A percentile compares a stretch with the other conserved stretches of the same genome.
Conservation (phyloP, 2,113 vertebrate species). For the Spea bombifrons region DNA sequence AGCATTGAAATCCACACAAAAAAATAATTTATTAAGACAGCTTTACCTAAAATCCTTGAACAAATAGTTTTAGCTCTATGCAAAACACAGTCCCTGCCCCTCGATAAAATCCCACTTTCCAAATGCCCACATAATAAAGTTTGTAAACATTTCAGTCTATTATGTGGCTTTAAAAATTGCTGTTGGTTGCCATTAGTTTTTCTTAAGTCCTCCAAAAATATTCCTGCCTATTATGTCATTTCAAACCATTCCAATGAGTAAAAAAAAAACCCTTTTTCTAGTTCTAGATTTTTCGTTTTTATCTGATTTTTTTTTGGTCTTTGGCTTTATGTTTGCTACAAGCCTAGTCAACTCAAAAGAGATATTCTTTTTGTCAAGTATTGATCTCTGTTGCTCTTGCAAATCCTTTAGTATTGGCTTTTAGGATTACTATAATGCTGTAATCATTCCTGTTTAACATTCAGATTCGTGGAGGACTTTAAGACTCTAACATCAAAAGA, state of each 20-base stretch:
- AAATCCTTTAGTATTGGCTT: slow-evolving; percentile 82
- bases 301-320: slow-evolving; percentile 64
- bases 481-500: slow-evolving; percentile 77
- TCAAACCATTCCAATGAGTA: slow-evolving; percentile 52
- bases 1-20: slow-evolving; percentile 55
- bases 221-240: slow-evolving; percentile 56
- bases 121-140: slow-evolving; percentile 56
- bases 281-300: slow-evolving; percentile 38
- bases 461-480: slow-evolving; percentile 76
- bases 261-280: slow-evolving; percentile 55
- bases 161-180: slow-evolving; percentile 61
- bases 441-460: slow-evolving; percentile 80
- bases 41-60: slow-evolving; percentile 67
- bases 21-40: slow-evolving; percentile 66
- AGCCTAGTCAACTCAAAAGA: slow-evolving; percentile 71
- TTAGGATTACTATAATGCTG: slow-evolving; percentile 86
- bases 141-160: slow-evolving; percentile 54
- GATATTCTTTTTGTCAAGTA: slow-evolving; percentile 77
- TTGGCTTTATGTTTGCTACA: slow-evolving; percentile 71
- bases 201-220: slow-evolving; percentile 70
- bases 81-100: slow-evolving; percentile 67
- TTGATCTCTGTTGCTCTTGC: slow-evolving; percentile 78
- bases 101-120: slow-evolving; percentile 57
- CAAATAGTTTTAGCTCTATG: slow-evolving; percentile 67
- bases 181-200: slow-evolving; percentile 73